Percentiles rank a stretch among this genome's conserved stretches.
phyloP scores from a whole-genome alignment of 1,140 invertebrate genomes.

The Drosophila pectinifera region DNA sequence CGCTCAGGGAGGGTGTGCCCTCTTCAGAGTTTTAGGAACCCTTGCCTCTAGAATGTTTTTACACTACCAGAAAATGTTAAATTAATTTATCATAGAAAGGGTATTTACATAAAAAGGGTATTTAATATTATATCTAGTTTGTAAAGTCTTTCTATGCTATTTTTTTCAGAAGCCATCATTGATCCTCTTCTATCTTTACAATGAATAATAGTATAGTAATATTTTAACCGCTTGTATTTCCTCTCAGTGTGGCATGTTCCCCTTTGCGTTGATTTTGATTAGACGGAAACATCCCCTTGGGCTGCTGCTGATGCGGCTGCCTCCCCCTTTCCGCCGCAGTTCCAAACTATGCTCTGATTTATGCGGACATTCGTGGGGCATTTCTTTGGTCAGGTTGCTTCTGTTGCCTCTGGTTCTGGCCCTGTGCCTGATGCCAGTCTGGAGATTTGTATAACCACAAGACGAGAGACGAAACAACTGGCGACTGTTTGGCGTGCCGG shows the following conservation, averaged over 20 bases:
- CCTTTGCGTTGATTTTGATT: slow-evolving; percentile 72
- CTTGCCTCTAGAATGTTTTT: slow-evolving; percentile 4
- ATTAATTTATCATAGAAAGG: neutral
- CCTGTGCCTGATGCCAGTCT: slow-evolving; percentile 63
- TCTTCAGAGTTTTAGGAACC: slow-evolving; percentile 10
- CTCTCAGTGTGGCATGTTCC: slow-evolving; percentile 16
- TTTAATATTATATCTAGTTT: neutral
- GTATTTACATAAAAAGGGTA: no score
- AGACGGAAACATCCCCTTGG: slow-evolving; percentile 67
- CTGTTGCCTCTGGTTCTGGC: slow-evolving; percentile 7
- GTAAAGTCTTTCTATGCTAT: neutral
- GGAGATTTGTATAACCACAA: slow-evolving; percentile 76
- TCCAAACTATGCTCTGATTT: slow-evolving; percentile 69
- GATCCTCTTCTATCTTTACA: neutral
- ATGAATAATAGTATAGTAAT: no score
- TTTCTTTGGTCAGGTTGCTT: slow-evolving; percentile 77
- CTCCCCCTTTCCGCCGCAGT: slow-evolving; percentile 54
- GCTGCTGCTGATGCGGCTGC: slow-evolving; percentile 5
- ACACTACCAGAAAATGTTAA: slow-evolving; percentile 4
- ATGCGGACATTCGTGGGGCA: slow-evolving; percentile 63
- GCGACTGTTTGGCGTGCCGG: slow-evolving; percentile 69
- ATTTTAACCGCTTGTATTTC: neutral
- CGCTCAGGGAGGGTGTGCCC: slow-evolving; percentile 19
- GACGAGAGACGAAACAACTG: slow-evolving; percentile 57
- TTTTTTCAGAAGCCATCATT: neutral